phyloP scores from a whole-genome alignment of 2,888 invertebrate genomes.

The Chrysotoxum bicinctum region DNA sequence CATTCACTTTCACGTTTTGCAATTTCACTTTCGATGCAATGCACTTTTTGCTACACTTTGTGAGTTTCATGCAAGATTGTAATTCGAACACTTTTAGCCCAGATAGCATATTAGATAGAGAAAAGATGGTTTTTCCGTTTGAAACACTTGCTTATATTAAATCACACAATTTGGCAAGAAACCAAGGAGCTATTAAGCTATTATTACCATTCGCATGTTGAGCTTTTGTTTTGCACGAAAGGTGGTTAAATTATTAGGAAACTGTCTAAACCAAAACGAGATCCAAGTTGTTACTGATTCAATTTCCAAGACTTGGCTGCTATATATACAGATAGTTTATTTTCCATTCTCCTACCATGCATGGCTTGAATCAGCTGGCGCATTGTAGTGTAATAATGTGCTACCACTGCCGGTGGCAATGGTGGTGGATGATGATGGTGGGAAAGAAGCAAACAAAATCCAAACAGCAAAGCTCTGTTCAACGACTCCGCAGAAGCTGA shows the following conservation, averaged over 20 bases:
- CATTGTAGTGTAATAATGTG: conserved; percentile 7
- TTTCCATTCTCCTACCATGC: conserved; percentile 73
- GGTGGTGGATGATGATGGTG: conserved; percentile 49
- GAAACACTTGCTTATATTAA: conserved; percentile 11
- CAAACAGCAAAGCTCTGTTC: conserved; percentile 16
- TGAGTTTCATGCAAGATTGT: conserved; percentile 16
- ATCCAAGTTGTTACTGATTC: conserved; percentile 82
- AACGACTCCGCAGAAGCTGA: conserved; percentile 13
- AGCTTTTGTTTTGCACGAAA: conserved; percentile 78
- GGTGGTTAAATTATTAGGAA: conserved; percentile 75
- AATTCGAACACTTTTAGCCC: conserved; percentile 9
- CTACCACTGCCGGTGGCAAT: conserved; percentile 34
- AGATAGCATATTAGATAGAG: not conserved
- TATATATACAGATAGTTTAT: conserved; percentile 80
- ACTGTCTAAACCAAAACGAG: conserved; percentile 81
- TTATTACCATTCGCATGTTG: conserved; percentile 82
- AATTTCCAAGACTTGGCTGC: conserved; percentile 77
- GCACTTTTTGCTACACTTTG: conserved; percentile 38
- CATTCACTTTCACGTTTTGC: conserved; percentile 62
- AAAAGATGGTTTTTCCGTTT: not conserved
- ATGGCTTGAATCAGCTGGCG: conserved; percentile 56
- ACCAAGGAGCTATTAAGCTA: not conserved
- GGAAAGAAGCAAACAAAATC: conserved; percentile 28
- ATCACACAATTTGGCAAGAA: conserved; percentile 20
- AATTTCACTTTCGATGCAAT: conserved; percentile 70